Percentiles rank a stretch among this genome's conserved stretches.
Evolutionary conservation across 2,888 invertebrate genomes (phyloP).

Genomic region (Acronicta leporina): DNA sequence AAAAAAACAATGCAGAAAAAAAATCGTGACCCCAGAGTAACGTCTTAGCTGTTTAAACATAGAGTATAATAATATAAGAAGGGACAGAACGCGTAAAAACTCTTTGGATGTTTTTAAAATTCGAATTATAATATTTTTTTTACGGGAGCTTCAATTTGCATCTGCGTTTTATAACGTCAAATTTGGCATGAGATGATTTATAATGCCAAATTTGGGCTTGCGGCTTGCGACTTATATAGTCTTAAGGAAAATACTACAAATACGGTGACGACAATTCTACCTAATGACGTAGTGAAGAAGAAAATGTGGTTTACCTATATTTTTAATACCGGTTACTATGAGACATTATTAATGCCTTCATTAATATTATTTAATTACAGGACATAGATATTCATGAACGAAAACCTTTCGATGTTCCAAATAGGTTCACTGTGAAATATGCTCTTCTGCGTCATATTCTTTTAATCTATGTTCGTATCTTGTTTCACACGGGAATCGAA

Average conservation of each 20-base stretch:
- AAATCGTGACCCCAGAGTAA: conserved; percentile 68
- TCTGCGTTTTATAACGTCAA: too few relatives aligned
- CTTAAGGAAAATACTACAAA: too few relatives aligned
- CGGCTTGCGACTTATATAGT: too few relatives aligned
- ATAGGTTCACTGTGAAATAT: background rate
- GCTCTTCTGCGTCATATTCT: conserved; percentile 25
- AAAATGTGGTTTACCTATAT: background rate
- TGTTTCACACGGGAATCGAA: conserved; percentile 86
- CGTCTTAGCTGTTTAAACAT: conserved; percentile 66
- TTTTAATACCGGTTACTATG: background rate
- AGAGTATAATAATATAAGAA: conserved; percentile 34
- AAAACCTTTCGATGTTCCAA: background rate
- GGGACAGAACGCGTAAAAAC: conserved; percentile 3
- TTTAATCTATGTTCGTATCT: conserved; percentile 57
- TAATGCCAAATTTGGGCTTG: too few relatives aligned
- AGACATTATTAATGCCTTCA: background rate
- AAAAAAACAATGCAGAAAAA: conserved; percentile 71
- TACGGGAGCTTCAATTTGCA: too few relatives aligned
- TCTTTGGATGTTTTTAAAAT: conserved; percentile 9
- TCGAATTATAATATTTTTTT: background rate
- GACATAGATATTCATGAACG: background rate
- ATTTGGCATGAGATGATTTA: too few relatives aligned
- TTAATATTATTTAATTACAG: too few relatives aligned
- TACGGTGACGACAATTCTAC: background rate
- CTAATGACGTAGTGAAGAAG: background rate